phyloP scores from a whole-genome alignment of 2,113 vertebrate species.

The Rhagologus leucostigma region DNA sequence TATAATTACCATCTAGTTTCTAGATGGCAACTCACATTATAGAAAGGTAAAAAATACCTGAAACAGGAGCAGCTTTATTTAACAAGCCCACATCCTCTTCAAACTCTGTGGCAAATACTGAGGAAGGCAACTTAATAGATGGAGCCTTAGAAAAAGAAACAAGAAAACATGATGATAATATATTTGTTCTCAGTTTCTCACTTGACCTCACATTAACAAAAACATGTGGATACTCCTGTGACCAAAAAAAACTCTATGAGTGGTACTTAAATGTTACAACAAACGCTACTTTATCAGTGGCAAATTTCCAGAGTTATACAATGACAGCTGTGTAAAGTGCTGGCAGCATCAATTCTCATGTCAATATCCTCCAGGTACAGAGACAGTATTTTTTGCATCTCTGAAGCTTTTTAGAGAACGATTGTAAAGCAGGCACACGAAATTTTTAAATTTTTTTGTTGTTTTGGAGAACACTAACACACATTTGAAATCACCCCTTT shows the following conservation, averaged over 20 bases:
- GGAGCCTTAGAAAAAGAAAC: constrained; percentile 68
- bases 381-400: neutral
- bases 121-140: constrained; percentile 90
- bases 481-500: neutral
- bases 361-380: neutral
- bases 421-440: neutral
- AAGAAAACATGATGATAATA: neutral
- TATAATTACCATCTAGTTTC: neutral
- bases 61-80: constrained; percentile 96
- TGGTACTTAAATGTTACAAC: neutral
- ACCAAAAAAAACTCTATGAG: neutral
- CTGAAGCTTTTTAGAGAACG: neutral
- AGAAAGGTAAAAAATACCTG: constrained; percentile 74
- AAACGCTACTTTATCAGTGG: rapidly evolving
- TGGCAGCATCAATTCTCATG: neutral
- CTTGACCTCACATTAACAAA: neutral
- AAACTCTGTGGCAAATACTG: constrained; percentile 96
- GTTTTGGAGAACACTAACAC: neutral
- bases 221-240: neutral
- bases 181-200: neutral
- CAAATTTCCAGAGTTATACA: neutral
- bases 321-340: neutral
- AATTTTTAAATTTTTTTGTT: neutral
- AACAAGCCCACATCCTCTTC: constrained; percentile 93
- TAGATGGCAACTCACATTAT: neutral